phyloP scores from a whole-genome alignment of 2,888 invertebrate genomes.

The Drosophila hamatofila region DNA sequence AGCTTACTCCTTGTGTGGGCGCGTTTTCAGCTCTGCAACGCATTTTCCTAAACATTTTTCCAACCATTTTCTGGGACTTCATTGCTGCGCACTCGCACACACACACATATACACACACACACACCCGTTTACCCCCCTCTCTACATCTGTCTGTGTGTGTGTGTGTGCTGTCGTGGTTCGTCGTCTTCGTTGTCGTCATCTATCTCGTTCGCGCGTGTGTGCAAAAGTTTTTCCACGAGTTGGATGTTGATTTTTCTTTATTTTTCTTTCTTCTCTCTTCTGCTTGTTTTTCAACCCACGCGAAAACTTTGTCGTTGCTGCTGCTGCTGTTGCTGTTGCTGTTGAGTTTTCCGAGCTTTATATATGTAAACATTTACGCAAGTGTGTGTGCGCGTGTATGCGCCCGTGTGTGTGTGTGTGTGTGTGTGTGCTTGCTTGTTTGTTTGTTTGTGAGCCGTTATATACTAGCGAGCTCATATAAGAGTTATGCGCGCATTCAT shows the following conservation, averaged over 20 bases:
- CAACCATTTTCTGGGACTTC: constrained; percentile 45
- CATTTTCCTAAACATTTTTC: constrained; percentile 60
- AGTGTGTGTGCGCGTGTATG: constrained; percentile 29
- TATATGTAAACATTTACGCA: constrained; percentile 41
- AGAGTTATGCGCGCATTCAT: constrained; percentile 76
- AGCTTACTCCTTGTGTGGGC: constrained; percentile 13
- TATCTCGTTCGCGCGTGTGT: constrained; percentile 71
- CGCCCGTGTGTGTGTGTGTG: constrained; percentile 23
- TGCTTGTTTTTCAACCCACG: constrained; percentile 62
- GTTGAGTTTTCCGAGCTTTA: constrained; percentile 59
- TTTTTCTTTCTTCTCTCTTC: constrained; percentile 29
- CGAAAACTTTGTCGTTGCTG: constrained; percentile 66
- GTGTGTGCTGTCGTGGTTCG: constrained; percentile 36
- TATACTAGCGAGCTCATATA: constrained; percentile 69
- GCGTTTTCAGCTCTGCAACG: constrained; percentile 34
- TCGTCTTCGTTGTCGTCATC: constrained; percentile 65
- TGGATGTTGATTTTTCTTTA: constrained; percentile 55
- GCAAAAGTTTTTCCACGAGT: constrained; percentile 72
- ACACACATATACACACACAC: constrained; percentile 22
- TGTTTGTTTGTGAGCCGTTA: constrained; percentile 33
- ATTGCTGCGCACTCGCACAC: constrained; percentile 60
- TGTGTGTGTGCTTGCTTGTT: neutral
- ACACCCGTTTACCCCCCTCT: constrained; percentile 34
- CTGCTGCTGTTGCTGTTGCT: constrained; percentile 35
- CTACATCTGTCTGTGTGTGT: neutral